Base-by-base conservation (phyloP, 2,888 invertebrate species). In the Dasysyrphus albostriatus region DNA sequence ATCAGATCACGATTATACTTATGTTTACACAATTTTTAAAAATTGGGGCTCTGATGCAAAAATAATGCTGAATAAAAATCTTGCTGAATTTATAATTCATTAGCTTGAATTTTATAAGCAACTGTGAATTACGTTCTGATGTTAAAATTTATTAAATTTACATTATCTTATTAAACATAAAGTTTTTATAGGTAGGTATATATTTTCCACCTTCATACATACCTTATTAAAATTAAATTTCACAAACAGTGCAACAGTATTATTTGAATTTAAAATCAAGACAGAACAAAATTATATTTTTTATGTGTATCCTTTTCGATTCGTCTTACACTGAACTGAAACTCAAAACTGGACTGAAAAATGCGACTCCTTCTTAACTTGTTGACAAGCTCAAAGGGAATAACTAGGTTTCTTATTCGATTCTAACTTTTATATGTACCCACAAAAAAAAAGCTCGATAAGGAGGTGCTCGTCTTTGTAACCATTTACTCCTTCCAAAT, bases 361-460 rank as follows among this genome's bases (percentile, higher is more conserved):
- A 49, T 63, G 32, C 24, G 24, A 24, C 51, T 69, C 51, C 54
- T 83, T 61, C 42, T 63, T 63, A 49, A 75, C 84, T 58, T 54
- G 63, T 51, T 51, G 65, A 81, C 58, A 67, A 72, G 63, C 49
- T 42, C 16, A 24, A 75, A n/a, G 12, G 51, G 65, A 84, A 76
- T 80, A 76, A 58, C 58, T 58, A 12, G 10, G 54, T n/a, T 2
- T 4, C 16, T 37, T 51, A 51, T 58, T 49, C 42, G 29, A 12
- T 65, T 67, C 49, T 49, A 54, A 5, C 84, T 84, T 81, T 72
- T 84, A 84, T 84, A 81, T 75, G 29, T 39, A 47, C 24, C 12
- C 29, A 42, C 19, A 29, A 61, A 42, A 42, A 56, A 37, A 24
- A 24, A 24, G n/a, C 49, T 29, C 19, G 12, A 37, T 1, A 19